A percentile compares a stretch with the other conserved stretches of the same genome.
phyloP scores from a whole-genome alignment of 1,140 invertebrate species.

The Latrodectus geometricus region DNA sequence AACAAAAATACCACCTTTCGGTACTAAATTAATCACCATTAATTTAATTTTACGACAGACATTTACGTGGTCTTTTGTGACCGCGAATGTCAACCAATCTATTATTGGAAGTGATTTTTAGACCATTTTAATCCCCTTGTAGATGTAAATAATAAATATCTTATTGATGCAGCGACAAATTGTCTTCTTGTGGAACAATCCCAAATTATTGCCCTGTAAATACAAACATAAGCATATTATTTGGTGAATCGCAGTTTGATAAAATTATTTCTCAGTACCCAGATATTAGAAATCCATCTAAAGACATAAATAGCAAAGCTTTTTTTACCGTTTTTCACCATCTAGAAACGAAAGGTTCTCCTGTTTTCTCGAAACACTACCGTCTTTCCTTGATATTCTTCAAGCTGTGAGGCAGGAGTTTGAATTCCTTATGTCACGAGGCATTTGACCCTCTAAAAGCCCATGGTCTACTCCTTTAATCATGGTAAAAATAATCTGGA shows the following conservation, averaged over 20 bases:
- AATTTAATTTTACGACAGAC: constrained; percentile 25
- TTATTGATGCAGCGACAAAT: constrained; percentile 28
- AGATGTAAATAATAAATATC: constrained; percentile 10
- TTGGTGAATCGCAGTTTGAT: too few species aligned
- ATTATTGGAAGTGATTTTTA: constrained; percentile 55
- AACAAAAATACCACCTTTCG: constrained; percentile 32
- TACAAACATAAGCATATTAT: too few species aligned
- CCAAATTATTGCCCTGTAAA: too few species aligned
- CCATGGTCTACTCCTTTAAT: constrained; percentile 70
- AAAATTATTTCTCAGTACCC: constrained; percentile 36
- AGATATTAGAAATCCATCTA: constrained; percentile 31
- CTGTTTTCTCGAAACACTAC: constrained; percentile 67
- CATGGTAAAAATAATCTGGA: constrained; percentile 67
- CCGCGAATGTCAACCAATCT: constrained; percentile 27
- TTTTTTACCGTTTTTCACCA: not conserved
- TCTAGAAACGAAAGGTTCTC: constrained; percentile 66
- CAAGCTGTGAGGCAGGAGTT: constrained; percentile 64
- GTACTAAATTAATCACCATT: not conserved
- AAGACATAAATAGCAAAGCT: not conserved
- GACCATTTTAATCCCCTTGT: constrained; percentile 27
- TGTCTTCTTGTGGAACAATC: not conserved
- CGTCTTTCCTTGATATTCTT: constrained; percentile 65
- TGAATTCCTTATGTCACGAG: constrained; percentile 63
- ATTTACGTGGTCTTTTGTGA: constrained; percentile 21
- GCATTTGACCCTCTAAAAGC: constrained; percentile 67